Percentiles rank a stretch among this genome's conserved stretches.
Evolutionary conservation across 2,113 vertebrate species (phyloP).

Genomic region (Camelus dromedarius): DNA sequence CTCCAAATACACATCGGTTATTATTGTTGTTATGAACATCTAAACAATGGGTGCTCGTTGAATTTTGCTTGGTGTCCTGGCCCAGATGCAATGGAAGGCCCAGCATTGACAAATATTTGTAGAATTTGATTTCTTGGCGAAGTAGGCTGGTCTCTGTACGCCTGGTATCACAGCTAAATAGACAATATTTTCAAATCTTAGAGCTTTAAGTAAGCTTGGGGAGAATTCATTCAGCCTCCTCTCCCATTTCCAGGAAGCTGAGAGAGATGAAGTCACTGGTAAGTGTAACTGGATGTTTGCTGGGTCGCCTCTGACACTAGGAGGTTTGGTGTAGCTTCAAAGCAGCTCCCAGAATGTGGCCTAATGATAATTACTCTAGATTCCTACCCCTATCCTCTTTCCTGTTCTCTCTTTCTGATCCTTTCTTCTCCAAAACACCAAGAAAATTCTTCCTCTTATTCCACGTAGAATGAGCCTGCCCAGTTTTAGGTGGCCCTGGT

Average conservation of each 20-base stretch:
- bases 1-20: neutral
- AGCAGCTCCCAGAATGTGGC: neutral
- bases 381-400: neutral
- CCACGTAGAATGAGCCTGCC: neutral
- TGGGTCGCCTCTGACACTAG: neutral
- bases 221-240: neutral
- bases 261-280: neutral
- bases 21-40: neutral
- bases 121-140: neutral
- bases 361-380: neutral
- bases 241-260: neutral
- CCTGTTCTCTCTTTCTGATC: neutral
- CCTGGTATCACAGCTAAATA: neutral
- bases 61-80: neutral
- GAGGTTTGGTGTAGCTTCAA: neutral
- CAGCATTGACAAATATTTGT: neutral
- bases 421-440: neutral
- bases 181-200: neutral
- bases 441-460: neutral
- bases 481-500: neutral
- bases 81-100: neutral
- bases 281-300: neutral
- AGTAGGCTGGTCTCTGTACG: neutral
- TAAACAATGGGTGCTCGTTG: neutral
- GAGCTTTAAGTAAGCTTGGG: neutral